A percentile compares a stretch with the other conserved stretches of the same genome.
phyloP scores from a whole-genome alignment of 2,797 vertebrate species.

The Avahi laniger region DNA sequence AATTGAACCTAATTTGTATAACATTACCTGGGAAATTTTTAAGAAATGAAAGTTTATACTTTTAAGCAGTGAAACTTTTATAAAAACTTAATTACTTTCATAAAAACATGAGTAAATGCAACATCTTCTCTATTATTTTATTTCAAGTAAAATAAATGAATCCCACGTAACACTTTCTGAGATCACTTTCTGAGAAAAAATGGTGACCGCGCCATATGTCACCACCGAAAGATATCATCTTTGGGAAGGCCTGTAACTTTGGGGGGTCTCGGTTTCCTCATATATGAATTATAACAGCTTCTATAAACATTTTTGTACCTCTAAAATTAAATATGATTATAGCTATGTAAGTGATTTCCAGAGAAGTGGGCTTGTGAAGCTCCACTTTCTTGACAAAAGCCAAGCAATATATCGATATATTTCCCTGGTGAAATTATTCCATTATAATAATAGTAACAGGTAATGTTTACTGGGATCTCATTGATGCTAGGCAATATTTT shows the following conservation, averaged over 20 bases:
- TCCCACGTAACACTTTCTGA: neutral
- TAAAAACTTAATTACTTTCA: neutral
- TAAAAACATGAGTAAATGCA: neutral
- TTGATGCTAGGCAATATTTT: neutral
- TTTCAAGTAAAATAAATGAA: neutral
- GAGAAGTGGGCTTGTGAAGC: neutral
- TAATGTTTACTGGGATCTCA: neutral
- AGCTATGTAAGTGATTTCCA: neutral
- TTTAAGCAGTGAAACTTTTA: neutral
- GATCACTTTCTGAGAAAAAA: neutral
- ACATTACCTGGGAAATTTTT: neutral
- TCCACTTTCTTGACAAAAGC: neutral
- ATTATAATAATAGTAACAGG: neutral
- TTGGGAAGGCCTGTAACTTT: neutral
- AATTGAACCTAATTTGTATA: neutral
- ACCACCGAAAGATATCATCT: neutral
- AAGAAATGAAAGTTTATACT: neutral
- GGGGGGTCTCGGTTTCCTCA: neutral
- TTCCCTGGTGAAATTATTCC: neutral
- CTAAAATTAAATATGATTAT: neutral
- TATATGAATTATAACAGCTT: neutral
- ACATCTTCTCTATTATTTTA: neutral
- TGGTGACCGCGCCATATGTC: neutral
- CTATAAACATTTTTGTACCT: neutral
- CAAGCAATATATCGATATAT: neutral